phyloP scores from a whole-genome alignment of 2,113 vertebrate species.

The Sprattus sprattus region DNA sequence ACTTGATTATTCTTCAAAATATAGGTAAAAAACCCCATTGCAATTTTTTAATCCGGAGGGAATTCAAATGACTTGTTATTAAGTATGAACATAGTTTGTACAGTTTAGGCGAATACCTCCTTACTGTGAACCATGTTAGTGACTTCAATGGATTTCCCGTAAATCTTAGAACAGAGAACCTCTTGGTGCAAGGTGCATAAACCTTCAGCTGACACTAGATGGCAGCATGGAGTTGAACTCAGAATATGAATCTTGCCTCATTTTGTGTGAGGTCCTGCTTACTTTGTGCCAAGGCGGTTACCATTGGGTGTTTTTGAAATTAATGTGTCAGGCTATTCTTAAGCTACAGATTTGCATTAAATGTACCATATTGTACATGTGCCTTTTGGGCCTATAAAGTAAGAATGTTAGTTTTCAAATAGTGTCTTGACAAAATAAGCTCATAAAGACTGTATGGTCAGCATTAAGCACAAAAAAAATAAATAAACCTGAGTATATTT shows the following conservation, averaged over 20 bases:
- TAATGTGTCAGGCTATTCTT: not conserved
- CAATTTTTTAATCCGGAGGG: too few relatives aligned
- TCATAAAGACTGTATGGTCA: not conserved
- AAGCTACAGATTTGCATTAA: not conserved
- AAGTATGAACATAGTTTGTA: not conserved
- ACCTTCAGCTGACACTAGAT: not conserved
- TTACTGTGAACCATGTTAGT: not conserved
- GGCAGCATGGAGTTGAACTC: not conserved
- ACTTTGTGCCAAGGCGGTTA: not conserved
- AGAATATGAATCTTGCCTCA: not conserved
- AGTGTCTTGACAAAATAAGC: not conserved
- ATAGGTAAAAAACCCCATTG: too few relatives aligned
- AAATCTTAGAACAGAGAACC: not conserved
- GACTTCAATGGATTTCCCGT: too few relatives aligned
- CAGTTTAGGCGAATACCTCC: too few relatives aligned
- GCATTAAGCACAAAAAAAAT: not conserved
- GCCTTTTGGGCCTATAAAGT: not conserved
- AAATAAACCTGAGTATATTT: not conserved
- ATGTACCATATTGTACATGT: not conserved
- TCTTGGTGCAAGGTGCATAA: not conserved
- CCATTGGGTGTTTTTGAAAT: not conserved
- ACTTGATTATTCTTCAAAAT: too few relatives aligned
- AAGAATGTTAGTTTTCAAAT: not conserved
- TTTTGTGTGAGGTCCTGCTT: not conserved
- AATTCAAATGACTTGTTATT: not conserved